Evolutionary conservation across 2,888 invertebrate genomes (phyloP), one percentile per base, ranked within the genome.

Genomic region (Trileptium ribeirensis): DNA sequence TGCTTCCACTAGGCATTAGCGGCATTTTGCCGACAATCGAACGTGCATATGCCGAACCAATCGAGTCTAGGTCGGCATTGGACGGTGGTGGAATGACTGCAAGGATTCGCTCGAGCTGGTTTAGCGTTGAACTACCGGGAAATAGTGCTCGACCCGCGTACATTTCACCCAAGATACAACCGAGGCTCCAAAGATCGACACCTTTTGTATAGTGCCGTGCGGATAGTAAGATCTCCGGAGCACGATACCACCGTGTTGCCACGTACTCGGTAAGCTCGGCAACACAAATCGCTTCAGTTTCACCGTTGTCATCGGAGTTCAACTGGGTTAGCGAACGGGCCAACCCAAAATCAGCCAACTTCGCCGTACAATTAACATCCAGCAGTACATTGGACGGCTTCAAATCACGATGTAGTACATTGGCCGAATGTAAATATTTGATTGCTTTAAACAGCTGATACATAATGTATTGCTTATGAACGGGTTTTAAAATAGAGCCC

Each of bases 111-210:
- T 96, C 95, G 83, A 97, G 94, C 91, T 98, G 98, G 90, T 98
- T 96, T 74, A 97, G 93, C 0, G 97, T 97, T 24, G 97, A 97
- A 0, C 94, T 94, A 24, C 98, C 97, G 0, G 96, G 97, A 90
- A 99, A 98, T 77, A 99, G 90, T 0, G 98, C 96, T 87, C 95
- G 94, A 0, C 95, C 95, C 0, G 94, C 92, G 83, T 96, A 90
- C 95, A 99, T 97, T 91, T 99, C 98, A 0, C 94, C 98, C 75
- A 99, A 91, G 86, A 99, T 98, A 88, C 98, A 98, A 31, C 98
- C 98, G 83, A 97, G 90, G 82, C 96, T 95, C 98, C 98, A 98
- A 95, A 98, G 96, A 89, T 98, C 98, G 84, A 99, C 96, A 39
- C 97, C 97, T 89, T 96, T 96, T 0, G 97, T 97, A 89, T 98